These are phyloP conservation scores for Montipora cactus DNA, from an alignment of 64 coral and sea anemone genomes.

Conservation along the genomic window DNA sequence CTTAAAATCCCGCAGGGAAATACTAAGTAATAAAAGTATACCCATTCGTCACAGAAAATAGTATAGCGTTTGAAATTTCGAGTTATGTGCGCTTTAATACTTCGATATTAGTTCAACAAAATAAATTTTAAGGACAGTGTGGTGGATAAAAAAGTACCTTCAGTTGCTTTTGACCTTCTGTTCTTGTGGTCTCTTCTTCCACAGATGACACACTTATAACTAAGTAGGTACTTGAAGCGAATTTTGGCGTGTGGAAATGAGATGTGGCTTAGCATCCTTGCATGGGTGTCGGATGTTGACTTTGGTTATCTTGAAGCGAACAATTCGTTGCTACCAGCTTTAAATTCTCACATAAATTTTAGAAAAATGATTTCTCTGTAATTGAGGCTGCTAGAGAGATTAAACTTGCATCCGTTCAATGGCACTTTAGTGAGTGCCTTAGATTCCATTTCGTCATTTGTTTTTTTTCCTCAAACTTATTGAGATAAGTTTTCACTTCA, in stretches of 20 bases:
- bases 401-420: background rate
- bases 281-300: background rate
- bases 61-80: background rate
- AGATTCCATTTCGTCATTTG: background rate
- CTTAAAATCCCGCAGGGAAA: too few species aligned
- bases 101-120: too few species aligned
- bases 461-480: background rate
- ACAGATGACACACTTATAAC: too few species aligned
- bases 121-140: too few species aligned
- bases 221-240: background rate
- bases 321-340: background rate
- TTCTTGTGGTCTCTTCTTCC: too few species aligned
- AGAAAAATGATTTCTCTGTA: background rate
- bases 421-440: background rate
- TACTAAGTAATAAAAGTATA: background rate
- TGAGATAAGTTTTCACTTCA: background rate
- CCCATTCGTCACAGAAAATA: background rate
- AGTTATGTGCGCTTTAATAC: too few species aligned
- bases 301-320: conserved; percentile 11
- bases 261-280: background rate
- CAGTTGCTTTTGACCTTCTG: background rate
- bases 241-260: conserved; percentile 5
- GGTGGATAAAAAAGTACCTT: too few species aligned
- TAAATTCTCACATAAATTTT: background rate
- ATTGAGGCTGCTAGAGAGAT: background rate